Evolutionary conservation across 2,888 invertebrate genomes (phyloP).

Genomic region (Scaptomyza tumidula): DNA sequence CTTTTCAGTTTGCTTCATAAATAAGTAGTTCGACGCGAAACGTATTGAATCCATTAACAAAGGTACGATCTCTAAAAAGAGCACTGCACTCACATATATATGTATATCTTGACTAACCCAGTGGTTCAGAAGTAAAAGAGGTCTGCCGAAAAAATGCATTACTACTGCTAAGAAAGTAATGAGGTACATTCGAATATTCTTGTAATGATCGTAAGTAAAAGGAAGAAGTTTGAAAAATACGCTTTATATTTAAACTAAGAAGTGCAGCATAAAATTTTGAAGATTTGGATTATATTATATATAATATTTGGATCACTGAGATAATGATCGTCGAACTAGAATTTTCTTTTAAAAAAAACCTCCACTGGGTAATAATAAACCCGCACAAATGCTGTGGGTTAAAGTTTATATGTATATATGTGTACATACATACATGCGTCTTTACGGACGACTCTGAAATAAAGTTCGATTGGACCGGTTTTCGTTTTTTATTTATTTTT

Average conservation of each 20-base stretch:
- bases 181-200: not conserved
- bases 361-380: conserved; percentile 4
- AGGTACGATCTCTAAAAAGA: conserved; percentile 25
- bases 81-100: conserved; percentile 1
- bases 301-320: not conserved
- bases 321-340: not conserved
- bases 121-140: not conserved
- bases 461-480: conserved; percentile 43
- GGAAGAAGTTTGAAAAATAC: not conserved
- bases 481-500: conserved; percentile 8
- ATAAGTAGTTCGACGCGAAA: conserved; percentile 24
- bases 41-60: conserved; percentile 38
- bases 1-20: conserved; percentile 21
- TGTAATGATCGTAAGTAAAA: not conserved
- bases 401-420: not conserved
- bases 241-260: not conserved
- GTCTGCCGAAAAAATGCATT: not conserved
- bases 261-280: no score
- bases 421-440: not conserved
- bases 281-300: no score
- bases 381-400: not conserved
- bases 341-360: not conserved
- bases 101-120: no score
- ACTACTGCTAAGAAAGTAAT: not conserved
- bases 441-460: conserved; percentile 7